Evolutionary conservation across 2,113 vertebrate genomes (phyloP), one percentile per base, ranked within the genome.

Genomic region (Albula glossodonta): DNA sequence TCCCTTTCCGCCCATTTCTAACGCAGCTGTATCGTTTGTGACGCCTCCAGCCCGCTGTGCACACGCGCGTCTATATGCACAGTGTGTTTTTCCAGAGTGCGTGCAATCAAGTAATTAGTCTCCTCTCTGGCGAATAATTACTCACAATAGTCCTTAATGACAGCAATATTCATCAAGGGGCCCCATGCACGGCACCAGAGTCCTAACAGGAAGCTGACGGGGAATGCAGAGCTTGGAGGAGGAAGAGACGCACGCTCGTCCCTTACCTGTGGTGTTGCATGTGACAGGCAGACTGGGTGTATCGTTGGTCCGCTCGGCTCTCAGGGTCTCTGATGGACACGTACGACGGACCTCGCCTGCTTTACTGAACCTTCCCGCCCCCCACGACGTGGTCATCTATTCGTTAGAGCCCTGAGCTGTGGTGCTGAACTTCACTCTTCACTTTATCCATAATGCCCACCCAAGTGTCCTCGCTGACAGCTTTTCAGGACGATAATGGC

Each of bases 221-320:
- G 86, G 87, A 91, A 85, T 84, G 22, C 22, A 85, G 25, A 2
- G 51, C 91, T 87, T 91, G 88, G 88, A 92, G 92, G 88, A 87
- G 89, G 87, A 86, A 90, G 86, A 90, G 91, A 86, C 84, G 80
- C 88, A 92, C 92, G 93, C 88, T 89, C 89, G 86, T 91, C 90
- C 89, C 90, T 66, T 91, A 90, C 89, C 89, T 89, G 89, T 82
- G 89, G 90, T 89, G 89, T 88, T 87, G 90, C 80, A 87, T 86
- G 60, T 19, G 90, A 91, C 92, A 92, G 90, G 89, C 57, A 91
- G 92, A 89, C 91, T 83, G 88, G 87, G 85, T 91, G 85, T 91
- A 90, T 81, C 86, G 90, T 90, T 92, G 90, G 90, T 83, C 48
- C 51, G 6, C 2, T 56, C 85, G 84, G 84, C 87, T 77, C 87